Conservation (phyloP, 2,888 invertebrate species). For the Eupithecia subumbrata region DNA sequence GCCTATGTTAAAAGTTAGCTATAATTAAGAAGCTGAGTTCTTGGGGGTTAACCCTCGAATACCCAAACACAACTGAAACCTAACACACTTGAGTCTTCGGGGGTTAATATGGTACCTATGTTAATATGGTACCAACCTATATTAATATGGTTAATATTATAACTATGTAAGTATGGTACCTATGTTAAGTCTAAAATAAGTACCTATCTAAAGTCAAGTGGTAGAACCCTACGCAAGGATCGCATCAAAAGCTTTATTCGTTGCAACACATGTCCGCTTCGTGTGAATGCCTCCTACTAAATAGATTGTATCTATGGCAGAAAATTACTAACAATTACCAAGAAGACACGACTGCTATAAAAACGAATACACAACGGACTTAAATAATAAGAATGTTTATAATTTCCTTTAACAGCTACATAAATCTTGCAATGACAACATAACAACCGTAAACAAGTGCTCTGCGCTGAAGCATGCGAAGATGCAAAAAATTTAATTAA, state of each 20-base stretch:
- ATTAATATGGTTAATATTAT: too few relatives aligned
- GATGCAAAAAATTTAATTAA: conserved; percentile 28
- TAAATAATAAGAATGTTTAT: conserved; percentile 15
- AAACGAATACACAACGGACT: conserved; percentile 27
- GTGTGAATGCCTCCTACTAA: background rate
- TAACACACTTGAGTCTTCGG: too few relatives aligned
- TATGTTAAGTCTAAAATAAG: background rate
- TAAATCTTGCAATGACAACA: conserved; percentile 47
- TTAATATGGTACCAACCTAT: too few relatives aligned
- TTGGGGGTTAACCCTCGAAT: too few relatives aligned
- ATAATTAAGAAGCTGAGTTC: too few relatives aligned
- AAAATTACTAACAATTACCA: conserved; percentile 10
- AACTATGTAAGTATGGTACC: too few relatives aligned
- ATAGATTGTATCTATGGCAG: conserved; percentile 4
- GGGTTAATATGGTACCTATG: too few relatives aligned
- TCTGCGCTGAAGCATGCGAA: conserved; percentile 36
- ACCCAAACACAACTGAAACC: too few relatives aligned
- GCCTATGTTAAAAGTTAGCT: too few relatives aligned
- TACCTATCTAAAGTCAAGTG: background rate
- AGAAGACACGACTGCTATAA: background rate
- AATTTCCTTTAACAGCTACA: conserved; percentile 12
- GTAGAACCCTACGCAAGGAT: background rate
- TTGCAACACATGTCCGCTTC: background rate
- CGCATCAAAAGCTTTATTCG: background rate
- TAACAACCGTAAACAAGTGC: conserved; percentile 51